Percentiles rank a stretch among this genome's conserved stretches.
Evolutionary conservation across 1,140 invertebrate genomes (phyloP).

Genomic region (Drosophila nigrodunni): DNA sequence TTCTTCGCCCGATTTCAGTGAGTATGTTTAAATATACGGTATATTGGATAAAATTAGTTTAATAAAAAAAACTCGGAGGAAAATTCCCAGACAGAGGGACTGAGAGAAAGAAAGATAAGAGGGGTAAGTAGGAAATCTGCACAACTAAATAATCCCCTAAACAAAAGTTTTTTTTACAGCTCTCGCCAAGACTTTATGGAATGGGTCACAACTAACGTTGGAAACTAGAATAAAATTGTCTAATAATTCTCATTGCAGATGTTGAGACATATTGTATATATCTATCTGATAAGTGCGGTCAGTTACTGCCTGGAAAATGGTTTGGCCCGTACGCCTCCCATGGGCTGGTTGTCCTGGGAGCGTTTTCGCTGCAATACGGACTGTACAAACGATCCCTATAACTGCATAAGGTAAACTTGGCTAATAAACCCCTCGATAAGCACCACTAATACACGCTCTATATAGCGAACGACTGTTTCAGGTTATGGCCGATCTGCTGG

Average conservation of each 20-base stretch:
- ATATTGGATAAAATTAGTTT: too few species aligned
- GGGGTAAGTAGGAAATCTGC: not conserved
- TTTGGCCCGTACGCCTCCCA: constrained; percentile 92
- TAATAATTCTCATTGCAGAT: not conserved
- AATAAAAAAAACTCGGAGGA: constrained; percentile 1
- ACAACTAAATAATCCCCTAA: not conserved
- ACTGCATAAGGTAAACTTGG: constrained; percentile 92
- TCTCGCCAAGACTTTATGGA: too few species aligned
- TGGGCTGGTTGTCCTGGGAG: constrained; percentile 96
- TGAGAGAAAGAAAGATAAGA: too few species aligned
- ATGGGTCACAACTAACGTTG: too few species aligned
- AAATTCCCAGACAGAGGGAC: not conserved
- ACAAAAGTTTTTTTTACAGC: too few species aligned
- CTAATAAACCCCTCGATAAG: too few species aligned
- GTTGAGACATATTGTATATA: constrained; percentile 5
- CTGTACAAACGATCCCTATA: constrained; percentile 95
- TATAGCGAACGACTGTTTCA: constrained; percentile 94
- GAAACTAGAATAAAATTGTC: too few species aligned
- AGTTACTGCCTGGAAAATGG: constrained; percentile 89
- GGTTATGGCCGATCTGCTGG: constrained; percentile 95
- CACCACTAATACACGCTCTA: not conserved
- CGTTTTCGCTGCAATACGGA: constrained; percentile 96
- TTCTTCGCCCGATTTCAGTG: not conserved
- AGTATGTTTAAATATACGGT: constrained; percentile 13
- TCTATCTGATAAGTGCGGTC: constrained; percentile 52